phyloP scores from a whole-genome alignment of 2,797 vertebrate genomes.

The Thamnophis elegans region DNA sequence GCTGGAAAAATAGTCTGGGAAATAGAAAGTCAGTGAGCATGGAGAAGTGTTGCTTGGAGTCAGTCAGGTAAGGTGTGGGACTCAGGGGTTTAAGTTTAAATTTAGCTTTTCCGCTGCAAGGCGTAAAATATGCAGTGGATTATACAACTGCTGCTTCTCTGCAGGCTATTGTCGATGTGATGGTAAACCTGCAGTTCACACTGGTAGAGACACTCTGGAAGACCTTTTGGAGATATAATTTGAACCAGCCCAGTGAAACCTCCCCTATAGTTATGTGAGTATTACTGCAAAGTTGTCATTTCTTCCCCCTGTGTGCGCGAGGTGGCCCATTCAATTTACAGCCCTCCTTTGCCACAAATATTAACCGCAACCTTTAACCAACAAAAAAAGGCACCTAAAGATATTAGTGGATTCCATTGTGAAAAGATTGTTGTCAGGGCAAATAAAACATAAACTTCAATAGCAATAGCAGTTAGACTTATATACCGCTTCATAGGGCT shows the following conservation, averaged over 20 bases:
- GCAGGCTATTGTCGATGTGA: conserved; percentile 90
- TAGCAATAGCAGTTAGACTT: too few relatives aligned
- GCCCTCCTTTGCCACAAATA: not conserved
- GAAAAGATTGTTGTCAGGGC: not conserved
- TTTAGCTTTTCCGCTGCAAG: not conserved
- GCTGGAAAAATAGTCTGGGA: not conserved
- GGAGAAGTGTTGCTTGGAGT: not conserved
- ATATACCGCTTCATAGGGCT: too few relatives aligned
- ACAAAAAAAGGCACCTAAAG: not conserved
- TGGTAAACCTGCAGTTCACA: conserved; percentile 92
- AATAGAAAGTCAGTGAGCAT: not conserved
- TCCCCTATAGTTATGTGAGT: conserved; percentile 80
- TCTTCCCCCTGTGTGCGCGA: not conserved
- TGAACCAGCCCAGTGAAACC: conserved; percentile 78
- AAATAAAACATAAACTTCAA: not conserved
- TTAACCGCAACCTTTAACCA: not conserved
- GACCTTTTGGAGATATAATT: conserved; percentile 90
- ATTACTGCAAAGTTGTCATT: not conserved
- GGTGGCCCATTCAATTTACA: not conserved
- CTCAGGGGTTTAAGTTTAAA: not conserved
- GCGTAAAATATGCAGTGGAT: not conserved
- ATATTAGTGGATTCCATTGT: not conserved
- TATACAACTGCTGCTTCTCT: not conserved
- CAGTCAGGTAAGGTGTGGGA: not conserved
- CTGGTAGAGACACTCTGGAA: conserved; percentile 94